These are phyloP conservation scores for Dynastes hyllus DNA, from an alignment of 2,888 invertebrate genomes.

Conservation along the genomic window DNA sequence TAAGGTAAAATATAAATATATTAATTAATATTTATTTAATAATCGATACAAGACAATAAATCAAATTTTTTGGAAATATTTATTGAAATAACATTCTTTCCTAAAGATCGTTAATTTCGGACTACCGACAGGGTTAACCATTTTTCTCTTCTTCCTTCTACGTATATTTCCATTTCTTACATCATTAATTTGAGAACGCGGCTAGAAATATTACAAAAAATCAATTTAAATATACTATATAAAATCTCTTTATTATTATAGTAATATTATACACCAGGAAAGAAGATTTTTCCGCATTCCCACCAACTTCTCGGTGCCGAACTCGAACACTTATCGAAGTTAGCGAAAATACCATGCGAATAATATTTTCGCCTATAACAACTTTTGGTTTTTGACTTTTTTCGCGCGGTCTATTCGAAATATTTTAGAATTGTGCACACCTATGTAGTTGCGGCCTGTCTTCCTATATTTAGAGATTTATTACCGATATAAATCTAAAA, in stretches of 20 bases:
- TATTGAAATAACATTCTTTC: too few species aligned
- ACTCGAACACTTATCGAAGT: background rate
- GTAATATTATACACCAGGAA: constrained; percentile 20
- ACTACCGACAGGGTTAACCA: too few species aligned
- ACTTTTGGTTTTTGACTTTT: constrained; percentile 7
- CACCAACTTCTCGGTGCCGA: background rate
- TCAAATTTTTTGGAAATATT: too few species aligned
- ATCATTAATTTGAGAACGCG: too few species aligned
- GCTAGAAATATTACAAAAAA: background rate
- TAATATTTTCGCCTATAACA: constrained; percentile 19
- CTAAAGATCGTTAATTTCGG: too few species aligned
- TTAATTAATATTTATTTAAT: too few species aligned
- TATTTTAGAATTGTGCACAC: constrained; percentile 8
- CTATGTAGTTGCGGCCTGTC: background rate
- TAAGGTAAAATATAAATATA: too few species aligned
- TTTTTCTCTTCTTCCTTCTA: too few species aligned
- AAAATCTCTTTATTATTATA: constrained; percentile 23
- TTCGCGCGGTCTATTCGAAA: constrained; percentile 6
- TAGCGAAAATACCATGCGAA: constrained; percentile 12
- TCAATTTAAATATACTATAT: constrained; percentile 30
- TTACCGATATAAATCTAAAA: constrained; percentile 39
- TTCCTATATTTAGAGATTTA: constrained; percentile 42
- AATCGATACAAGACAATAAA: too few species aligned
- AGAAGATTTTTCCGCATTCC: constrained; percentile 26
- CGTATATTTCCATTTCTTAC: too few species aligned